A percentile compares a stretch with the other conserved stretches of the same genome.
Evolutionary conservation across 2,113 vertebrate genomes (phyloP).

Genomic region (Odocoileus virginianus): DNA sequence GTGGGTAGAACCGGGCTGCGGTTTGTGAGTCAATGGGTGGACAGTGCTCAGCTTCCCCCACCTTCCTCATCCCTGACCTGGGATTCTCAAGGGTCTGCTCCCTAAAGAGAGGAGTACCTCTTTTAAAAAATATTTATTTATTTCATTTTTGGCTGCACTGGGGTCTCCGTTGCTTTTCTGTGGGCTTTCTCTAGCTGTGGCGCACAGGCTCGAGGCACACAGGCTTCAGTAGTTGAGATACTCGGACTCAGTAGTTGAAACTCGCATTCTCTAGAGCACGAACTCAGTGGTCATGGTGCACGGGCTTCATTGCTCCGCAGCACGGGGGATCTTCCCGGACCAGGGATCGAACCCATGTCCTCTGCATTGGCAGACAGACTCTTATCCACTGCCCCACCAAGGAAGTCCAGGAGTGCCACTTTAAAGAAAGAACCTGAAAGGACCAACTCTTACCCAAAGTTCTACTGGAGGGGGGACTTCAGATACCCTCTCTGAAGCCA

Average conservation of each 20-base stretch:
- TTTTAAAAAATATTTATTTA: neutral
- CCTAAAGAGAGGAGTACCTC: neutral
- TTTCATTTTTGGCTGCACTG: neutral
- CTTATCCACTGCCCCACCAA: neutral
- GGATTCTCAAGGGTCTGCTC: neutral
- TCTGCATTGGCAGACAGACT: neutral
- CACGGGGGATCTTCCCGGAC: neutral
- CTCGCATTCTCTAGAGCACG: neutral
- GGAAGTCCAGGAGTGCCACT: neutral
- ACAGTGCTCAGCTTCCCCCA: neutral
- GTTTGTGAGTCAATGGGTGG: no score
- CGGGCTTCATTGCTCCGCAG: neutral
- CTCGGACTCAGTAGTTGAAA: neutral
- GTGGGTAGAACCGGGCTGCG: neutral
- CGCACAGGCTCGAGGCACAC: neutral
- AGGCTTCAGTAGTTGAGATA: neutral
- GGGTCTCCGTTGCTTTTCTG: neutral
- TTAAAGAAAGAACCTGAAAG: neutral
- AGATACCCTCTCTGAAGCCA: neutral
- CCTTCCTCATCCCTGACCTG: neutral
- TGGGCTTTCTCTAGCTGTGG: neutral
- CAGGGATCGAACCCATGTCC: neutral
- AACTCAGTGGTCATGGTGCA: neutral
- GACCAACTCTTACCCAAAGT: neutral
- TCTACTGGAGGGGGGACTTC: neutral